Conservation (phyloP, 2,888 invertebrate species). For the Perdita meconis region DNA sequence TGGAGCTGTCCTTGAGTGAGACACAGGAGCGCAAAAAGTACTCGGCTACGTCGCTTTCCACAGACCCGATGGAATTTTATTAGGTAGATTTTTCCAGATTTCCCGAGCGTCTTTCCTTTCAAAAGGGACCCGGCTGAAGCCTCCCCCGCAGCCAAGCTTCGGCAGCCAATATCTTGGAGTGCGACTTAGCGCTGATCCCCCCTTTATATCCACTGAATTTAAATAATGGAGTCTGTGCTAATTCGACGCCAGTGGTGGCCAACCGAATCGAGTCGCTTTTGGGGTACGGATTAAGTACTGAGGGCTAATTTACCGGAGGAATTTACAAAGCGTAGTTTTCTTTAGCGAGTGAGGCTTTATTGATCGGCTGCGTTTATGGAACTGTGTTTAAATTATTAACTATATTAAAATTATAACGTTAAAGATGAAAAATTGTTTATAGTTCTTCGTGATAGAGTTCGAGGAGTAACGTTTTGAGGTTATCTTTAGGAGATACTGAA, state of each 20-base stretch:
- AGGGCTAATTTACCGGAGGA: background rate
- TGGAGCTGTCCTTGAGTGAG: background rate
- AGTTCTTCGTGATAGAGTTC: no score
- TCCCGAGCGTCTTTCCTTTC: slow-evolving; percentile 46
- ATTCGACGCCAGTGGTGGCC: slow-evolving; percentile 73
- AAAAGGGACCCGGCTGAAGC: slow-evolving; percentile 39
- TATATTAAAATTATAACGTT: no score
- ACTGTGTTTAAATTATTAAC: no score
- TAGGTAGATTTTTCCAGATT: slow-evolving; percentile 71
- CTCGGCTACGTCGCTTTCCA: slow-evolving; percentile 19
- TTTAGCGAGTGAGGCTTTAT: no score
- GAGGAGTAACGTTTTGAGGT: no score
- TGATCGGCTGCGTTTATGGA: no score
- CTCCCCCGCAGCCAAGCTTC: slow-evolving; percentile 65
- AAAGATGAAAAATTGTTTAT: no score
- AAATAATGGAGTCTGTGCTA: slow-evolving; percentile 78
- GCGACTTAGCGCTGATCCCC: slow-evolving; percentile 79
- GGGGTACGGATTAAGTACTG: background rate
- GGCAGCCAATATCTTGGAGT: slow-evolving; percentile 79
- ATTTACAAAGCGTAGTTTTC: no score
- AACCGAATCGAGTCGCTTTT: slow-evolving; percentile 38
- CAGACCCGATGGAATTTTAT: slow-evolving; percentile 71
- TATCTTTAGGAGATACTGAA: no score
- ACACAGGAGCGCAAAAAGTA: slow-evolving; percentile 28
- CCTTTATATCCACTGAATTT: slow-evolving; percentile 79